Evolutionary conservation across 2,888 invertebrate genomes (phyloP).

Genomic region (Rotaria magnacalcarata): DNA sequence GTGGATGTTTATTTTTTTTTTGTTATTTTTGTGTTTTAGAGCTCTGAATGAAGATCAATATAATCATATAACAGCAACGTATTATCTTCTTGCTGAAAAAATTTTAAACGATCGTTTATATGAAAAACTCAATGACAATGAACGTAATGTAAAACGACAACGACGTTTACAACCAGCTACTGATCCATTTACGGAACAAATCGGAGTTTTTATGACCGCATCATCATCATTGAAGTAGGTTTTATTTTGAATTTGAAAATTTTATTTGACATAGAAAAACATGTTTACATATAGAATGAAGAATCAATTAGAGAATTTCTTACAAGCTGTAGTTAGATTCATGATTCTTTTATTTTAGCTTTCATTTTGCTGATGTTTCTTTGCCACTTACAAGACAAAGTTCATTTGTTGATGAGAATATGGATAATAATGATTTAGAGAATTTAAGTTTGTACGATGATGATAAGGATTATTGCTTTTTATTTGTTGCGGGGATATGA

Average conservation of each 20-base stretch:
- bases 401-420: neutral
- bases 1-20: neutral
- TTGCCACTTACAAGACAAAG: neutral
- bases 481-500: neutral
- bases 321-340: too few relatives aligned
- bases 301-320: too few relatives aligned
- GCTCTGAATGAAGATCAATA: conserved; percentile 90
- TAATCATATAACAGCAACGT: conserved; percentile 95
- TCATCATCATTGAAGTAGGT: neutral
- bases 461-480: neutral
- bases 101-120: conserved; percentile 64
- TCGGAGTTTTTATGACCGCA: neutral
- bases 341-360: neutral
- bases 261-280: too few relatives aligned
- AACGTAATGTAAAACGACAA: neutral
- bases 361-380: neutral
- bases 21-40: conserved; percentile 60
- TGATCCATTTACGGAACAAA: conserved; percentile 32
- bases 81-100: conserved; percentile 87
- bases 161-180: conserved; percentile 24
- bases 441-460: neutral
- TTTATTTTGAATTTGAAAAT: neutral
- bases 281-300: too few relatives aligned
- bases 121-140: neutral
- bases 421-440: neutral